phyloP scores from a whole-genome alignment of 2,113 vertebrate species.

The Parotia lawesii region DNA sequence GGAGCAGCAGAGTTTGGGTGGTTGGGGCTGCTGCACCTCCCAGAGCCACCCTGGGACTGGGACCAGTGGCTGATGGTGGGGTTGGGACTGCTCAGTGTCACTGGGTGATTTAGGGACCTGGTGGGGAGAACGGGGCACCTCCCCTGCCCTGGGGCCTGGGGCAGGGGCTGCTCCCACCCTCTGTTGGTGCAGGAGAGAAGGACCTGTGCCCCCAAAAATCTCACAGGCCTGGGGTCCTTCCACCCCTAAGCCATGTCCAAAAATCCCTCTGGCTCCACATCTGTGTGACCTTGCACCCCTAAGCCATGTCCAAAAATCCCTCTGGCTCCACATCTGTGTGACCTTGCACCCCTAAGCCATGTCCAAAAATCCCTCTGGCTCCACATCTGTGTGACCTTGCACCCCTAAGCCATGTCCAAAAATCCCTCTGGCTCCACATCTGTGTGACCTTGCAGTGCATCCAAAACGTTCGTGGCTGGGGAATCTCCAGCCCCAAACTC shows the following conservation, averaged over 20 bases:
- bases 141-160: neutral
- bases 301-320: neutral
- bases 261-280: neutral
- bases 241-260: neutral
- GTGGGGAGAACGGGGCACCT: accelerated
- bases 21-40: neutral
- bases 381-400: accelerated
- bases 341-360: accelerated
- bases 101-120: neutral
- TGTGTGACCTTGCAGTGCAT: accelerated
- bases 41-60: neutral
- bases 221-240: neutral
- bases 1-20: neutral
- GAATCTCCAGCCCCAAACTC: neutral
- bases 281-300: too few species aligned
- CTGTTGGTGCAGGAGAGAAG: neutral
- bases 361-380: neutral
- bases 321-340: accelerated
- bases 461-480: accelerated
- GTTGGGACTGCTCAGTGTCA: neutral
- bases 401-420: neutral
- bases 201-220: neutral
- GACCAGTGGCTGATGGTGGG: neutral
- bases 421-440: neutral
- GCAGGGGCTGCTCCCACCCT: neutral